Percentiles rank a stretch among this genome's conserved stretches.
Evolutionary conservation across 2,797 vertebrate species (phyloP).

Genomic region (Peromyscus attwateri): DNA sequence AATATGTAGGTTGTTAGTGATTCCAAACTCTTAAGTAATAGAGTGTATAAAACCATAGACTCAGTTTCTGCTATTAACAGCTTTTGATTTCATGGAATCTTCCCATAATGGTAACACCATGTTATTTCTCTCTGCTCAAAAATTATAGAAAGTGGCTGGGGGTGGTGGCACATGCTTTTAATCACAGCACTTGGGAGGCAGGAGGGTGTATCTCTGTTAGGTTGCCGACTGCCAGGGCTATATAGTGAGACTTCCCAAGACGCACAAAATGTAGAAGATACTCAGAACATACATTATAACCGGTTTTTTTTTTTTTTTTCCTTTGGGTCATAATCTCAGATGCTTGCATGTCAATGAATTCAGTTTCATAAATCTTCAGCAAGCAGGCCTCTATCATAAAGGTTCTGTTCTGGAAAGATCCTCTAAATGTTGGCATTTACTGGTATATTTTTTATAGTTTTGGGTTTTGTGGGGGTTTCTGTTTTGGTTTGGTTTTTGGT

Average conservation of each 20-base stretch:
- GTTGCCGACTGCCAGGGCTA: background rate
- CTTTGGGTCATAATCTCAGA: background rate
- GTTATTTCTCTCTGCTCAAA: conserved; percentile 22
- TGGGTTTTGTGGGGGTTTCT: background rate
- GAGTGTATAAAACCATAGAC: background rate
- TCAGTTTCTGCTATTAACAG: background rate
- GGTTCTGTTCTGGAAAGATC: background rate
- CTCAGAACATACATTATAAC: background rate
- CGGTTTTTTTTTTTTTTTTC: background rate
- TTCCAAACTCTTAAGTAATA: background rate
- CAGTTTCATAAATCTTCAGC: conserved; percentile 29
- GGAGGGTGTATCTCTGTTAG: background rate
- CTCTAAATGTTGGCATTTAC: background rate
- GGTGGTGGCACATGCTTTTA: background rate
- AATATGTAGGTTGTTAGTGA: background rate
- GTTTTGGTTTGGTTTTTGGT: background rate
- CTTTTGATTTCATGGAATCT: background rate
- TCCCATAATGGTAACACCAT: background rate
- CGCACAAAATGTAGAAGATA: background rate
- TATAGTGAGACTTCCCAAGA: background rate
- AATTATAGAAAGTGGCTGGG: background rate
- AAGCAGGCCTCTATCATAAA: background rate
- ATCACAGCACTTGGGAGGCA: background rate
- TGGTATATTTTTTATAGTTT: background rate
- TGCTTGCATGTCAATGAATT: background rate